Evolutionary conservation across 2,797 vertebrate genomes (phyloP), one percentile per base, ranked within the genome.

Genomic region (Podargus strigoides): DNA sequence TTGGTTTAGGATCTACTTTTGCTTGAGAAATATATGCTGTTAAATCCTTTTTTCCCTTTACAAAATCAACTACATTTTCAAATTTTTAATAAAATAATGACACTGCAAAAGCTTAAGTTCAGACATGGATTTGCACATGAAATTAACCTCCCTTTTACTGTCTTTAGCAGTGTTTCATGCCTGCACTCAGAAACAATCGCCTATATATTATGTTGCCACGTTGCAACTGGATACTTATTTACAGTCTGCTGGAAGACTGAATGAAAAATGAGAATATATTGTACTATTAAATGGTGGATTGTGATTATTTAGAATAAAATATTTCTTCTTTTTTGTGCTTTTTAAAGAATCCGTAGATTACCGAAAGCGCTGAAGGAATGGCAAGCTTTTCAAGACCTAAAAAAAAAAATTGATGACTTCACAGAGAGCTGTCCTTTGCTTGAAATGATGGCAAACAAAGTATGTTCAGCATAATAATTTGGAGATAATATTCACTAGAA

Each of bases 361-460:
- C 98, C 98, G 0, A 98, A 98, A 94, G 98, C 98, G 4, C 47
- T 99, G 94, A 99, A 98, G 94, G 98, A 99, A 82, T 98, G 98
- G 98, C 97, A 98, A 95, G 98, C 98, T 44, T 99, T 98, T 95
- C 97, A 96, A 88, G 98, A 99, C 34, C 95, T 99, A 44, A 99
- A 98, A 96, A 98, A 97, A 68, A 98, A 94, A 62, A 98, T 98
- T 23, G 98, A 99, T 91, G 98, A 98, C 97, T 98, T 98, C 94
- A 97, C 95, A 15, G 98, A 98, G 93, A 98, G 96, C 69, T 99
- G 98, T 87, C 98, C 98, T 46, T 97, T 99, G 68, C 98, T 99
- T 91, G 97, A 97, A 97, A 98, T 98, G 98, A 98, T 99, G 98
- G 97, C 98, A 94, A 98, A 98, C 96, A 98, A 98, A 97, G 98